phyloP scores from a whole-genome alignment of 1,140 invertebrate species.

The Leptinotarsa lineolata region DNA sequence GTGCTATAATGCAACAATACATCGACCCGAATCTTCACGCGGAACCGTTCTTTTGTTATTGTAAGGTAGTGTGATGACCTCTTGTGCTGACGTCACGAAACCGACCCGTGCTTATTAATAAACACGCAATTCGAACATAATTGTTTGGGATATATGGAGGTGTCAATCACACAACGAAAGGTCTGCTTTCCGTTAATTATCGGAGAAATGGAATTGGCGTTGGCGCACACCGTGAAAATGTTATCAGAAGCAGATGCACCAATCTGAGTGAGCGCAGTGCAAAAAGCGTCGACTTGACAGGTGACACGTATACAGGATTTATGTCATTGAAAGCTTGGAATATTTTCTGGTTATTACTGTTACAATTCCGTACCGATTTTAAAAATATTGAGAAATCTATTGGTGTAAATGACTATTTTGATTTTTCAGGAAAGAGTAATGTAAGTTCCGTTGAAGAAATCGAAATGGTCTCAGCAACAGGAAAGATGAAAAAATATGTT shows the following conservation, averaged over 20 bases:
- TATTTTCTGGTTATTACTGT: no score
- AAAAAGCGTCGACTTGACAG: no score
- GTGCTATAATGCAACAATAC: background rate
- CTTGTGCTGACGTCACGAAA: background rate
- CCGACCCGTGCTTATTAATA: background rate
- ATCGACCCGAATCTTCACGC: conserved; percentile 1
- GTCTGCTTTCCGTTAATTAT: conserved; percentile 3
- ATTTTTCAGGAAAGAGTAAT: no score
- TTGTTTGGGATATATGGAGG: background rate
- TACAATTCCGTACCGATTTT: no score
- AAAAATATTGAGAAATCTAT: no score
- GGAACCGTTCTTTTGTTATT: conserved; percentile 2
- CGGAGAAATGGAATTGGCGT: background rate
- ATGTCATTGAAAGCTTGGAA: no score
- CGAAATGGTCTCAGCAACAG: no score
- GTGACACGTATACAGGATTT: no score
- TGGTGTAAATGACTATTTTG: no score
- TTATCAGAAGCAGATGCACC: background rate
- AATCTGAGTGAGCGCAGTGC: background rate
- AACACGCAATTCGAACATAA: conserved; percentile 8
- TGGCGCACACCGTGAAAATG: background rate
- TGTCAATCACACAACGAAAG: conserved; percentile 5
- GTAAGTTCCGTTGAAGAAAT: no score
- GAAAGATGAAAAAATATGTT: no score
- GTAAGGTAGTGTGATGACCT: conserved; percentile 2